These are phyloP conservation scores for Heliconius ethilla DNA, from an alignment of 2,888 invertebrate genomes.

Conservation along the genomic window DNA sequence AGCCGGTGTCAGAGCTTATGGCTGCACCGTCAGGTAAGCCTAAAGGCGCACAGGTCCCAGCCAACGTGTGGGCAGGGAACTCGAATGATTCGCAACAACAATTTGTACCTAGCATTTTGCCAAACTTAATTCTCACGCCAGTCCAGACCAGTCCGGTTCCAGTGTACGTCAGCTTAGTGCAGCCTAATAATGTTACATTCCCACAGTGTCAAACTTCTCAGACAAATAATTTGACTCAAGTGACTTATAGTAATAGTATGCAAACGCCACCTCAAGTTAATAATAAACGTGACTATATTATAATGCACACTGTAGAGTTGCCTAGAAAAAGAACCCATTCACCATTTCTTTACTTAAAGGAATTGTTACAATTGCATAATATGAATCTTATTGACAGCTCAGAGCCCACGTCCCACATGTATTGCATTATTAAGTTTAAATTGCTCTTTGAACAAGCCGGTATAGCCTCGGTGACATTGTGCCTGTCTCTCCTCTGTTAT, in stretches of 20 bases:
- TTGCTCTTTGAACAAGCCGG: conserved; percentile 62
- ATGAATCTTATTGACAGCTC: conserved; percentile 56
- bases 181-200: background rate
- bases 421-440: conserved; percentile 66
- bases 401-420: conserved; percentile 48
- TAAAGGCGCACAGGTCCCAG: background rate
- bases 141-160: background rate
- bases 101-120: background rate
- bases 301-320: conserved; percentile 63
- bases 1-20: conserved; percentile 69
- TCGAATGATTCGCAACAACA: conserved; percentile 16
- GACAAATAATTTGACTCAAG: background rate
- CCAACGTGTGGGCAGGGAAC: conserved; percentile 27
- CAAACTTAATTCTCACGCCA: background rate
- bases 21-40: conserved; percentile 47
- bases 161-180: conserved; percentile 4
- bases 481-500: conserved; percentile 56
- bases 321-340: conserved; percentile 65
- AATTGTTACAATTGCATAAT: conserved; percentile 59
- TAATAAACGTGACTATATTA: conserved; percentile 48
- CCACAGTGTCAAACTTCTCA: background rate
- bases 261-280: background rate
- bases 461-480: conserved; percentile 56
- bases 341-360: conserved; percentile 65
- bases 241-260: background rate